Conservation (phyloP, 2,113 vertebrate genomes). For the Natator depressus region DNA sequence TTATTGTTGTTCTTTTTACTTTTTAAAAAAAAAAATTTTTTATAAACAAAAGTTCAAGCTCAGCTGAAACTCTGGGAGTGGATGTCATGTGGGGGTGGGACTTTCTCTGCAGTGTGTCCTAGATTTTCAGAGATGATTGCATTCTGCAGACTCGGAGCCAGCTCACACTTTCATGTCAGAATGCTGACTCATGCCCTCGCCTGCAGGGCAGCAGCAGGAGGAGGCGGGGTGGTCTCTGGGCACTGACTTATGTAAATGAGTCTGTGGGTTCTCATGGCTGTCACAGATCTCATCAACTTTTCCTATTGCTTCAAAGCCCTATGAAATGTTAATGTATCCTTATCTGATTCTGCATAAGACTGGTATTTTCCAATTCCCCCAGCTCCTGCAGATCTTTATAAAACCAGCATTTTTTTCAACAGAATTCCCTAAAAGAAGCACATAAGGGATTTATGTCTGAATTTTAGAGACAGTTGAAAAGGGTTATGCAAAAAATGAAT, state of each 20-base stretch:
- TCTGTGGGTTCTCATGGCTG: not conserved
- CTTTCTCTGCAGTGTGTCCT: constrained; percentile 50
- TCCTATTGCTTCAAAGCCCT: not conserved
- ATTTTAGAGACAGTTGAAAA: constrained; percentile 24
- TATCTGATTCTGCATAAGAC: not conserved
- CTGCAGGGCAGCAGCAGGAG: constrained; percentile 56
- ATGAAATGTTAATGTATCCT: not conserved
- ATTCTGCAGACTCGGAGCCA: constrained; percentile 36
- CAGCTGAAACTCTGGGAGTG: constrained; percentile 36
- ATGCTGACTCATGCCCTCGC: constrained; percentile 61
- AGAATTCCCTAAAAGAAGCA: constrained; percentile 16
- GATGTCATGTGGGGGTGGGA: not conserved
- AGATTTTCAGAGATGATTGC: constrained; percentile 62
- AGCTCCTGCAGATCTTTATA: not conserved
- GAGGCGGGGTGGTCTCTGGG: not conserved
- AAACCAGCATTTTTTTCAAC: not conserved
- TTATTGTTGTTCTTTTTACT: not conserved
- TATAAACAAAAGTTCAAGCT: constrained; percentile 6
- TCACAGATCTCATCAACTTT: not conserved
- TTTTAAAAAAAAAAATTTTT: not conserved
- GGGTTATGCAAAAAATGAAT: not conserved
- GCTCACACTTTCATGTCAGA: constrained; percentile 58
- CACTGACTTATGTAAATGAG: not conserved
- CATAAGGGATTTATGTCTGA: constrained; percentile 24
- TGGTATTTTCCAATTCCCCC: not conserved